A percentile compares a stretch with the other conserved stretches of the same genome.
These are phyloP conservation scores for Heteropelma amictum DNA, from an alignment of 2,888 invertebrate genomes.

Conservation along the genomic window DNA sequence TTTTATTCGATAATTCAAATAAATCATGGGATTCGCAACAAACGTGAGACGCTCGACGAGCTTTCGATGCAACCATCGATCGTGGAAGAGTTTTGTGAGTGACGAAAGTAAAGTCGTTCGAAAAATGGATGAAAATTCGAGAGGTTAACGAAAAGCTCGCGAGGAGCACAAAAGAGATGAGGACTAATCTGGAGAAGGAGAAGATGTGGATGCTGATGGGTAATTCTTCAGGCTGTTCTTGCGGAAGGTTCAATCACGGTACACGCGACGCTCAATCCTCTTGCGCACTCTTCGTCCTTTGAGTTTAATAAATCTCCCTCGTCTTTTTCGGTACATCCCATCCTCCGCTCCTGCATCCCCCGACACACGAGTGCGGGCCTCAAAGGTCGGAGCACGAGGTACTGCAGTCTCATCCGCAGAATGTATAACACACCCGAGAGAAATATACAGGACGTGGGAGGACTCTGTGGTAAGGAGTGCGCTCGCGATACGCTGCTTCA, in stretches of 20 bases:
- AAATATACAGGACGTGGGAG: constrained; percentile 21
- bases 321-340: not conserved
- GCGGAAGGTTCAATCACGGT: not conserved
- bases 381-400: constrained; percentile 38
- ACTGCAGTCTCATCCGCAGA: constrained; percentile 52
- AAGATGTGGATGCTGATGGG: too few relatives aligned
- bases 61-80: too few relatives aligned
- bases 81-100: too few relatives aligned
- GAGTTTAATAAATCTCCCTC: not conserved
- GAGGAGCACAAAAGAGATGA: too few relatives aligned
- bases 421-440: constrained; percentile 26
- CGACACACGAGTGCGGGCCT: constrained; percentile 29
- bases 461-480: constrained; percentile 18
- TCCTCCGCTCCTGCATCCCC: not conserved
- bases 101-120: too few relatives aligned
- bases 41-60: too few relatives aligned
- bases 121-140: too few relatives aligned
- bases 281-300: not conserved
- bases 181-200: too few relatives aligned
- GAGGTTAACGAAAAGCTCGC: too few relatives aligned
- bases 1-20: too few relatives aligned
- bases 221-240: too few relatives aligned
- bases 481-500: constrained; percentile 41
- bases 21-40: too few relatives aligned
- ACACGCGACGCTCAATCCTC: not conserved